These are phyloP conservation scores for Schizothorax lantsangensis DNA, from an alignment of 2,797 vertebrate species.

Conservation along the genomic window DNA sequence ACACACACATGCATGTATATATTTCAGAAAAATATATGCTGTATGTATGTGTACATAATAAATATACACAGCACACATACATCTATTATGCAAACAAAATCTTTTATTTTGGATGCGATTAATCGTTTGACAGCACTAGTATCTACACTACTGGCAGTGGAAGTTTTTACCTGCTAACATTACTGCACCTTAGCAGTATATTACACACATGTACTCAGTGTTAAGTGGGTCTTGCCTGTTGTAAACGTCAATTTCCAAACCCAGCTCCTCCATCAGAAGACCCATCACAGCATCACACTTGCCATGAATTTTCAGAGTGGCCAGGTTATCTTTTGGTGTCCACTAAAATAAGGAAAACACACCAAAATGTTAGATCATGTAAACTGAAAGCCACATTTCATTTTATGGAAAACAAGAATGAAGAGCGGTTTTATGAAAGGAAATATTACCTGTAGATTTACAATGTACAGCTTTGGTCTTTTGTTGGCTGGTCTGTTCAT, in stretches of 20 bases:
- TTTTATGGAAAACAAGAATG: neutral
- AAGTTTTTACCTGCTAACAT: neutral
- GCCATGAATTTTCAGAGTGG: constrained; percentile 90
- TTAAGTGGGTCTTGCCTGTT: constrained; percentile 76
- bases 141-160: neutral
- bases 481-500: constrained; percentile 88
- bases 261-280: constrained; percentile 89
- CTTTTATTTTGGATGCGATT: no score
- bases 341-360: constrained; percentile 77
- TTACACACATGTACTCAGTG: neutral
- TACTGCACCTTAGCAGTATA: neutral
- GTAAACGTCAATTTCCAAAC: constrained; percentile 84
- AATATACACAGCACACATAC: no score
- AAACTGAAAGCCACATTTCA: neutral
- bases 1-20: no score
- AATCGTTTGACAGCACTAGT: neutral
- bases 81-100: no score
- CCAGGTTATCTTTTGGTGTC: constrained; percentile 95
- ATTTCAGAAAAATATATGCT: no score
- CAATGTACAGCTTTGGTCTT: constrained; percentile 94
- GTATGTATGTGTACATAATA: no score
- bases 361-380: neutral
- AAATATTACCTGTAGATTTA: constrained; percentile 90
- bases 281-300: constrained; percentile 93
- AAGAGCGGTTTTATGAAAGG: neutral